phyloP scores from a whole-genome alignment of 2,797 vertebrate species.

The Myiotriccus ornatus region DNA sequence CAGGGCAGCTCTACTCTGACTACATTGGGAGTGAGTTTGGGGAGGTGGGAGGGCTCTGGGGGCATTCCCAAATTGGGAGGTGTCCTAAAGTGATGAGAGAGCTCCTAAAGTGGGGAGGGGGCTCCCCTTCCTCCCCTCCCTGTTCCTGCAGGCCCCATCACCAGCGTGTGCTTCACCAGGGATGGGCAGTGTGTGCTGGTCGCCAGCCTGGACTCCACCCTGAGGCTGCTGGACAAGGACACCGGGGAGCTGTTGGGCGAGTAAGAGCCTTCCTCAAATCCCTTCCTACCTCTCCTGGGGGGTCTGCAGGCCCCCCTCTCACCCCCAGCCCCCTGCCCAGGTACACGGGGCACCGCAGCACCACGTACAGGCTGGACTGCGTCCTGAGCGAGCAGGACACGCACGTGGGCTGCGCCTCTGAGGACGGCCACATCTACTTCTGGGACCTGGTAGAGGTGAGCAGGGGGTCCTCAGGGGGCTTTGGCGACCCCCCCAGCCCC shows the following conservation, averaged over 20 bases:
- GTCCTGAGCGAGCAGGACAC: conserved; percentile 88
- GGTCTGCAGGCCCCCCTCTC: neutral
- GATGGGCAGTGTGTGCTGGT: conserved; percentile 89
- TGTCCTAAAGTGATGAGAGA: too few species aligned
- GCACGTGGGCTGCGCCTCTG: conserved; percentile 89
- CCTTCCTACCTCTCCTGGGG: fast-evolving
- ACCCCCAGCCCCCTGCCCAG: conserved; percentile 37
- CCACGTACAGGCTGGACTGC: conserved; percentile 90
- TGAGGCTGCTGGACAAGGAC: conserved; percentile 92
- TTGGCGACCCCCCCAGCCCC: neutral
- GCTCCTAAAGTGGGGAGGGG: too few species aligned
- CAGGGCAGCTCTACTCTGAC: conserved; percentile 87
- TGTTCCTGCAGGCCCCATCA: conserved; percentile 84
- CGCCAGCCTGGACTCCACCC: conserved; percentile 86
- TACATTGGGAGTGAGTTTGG: conserved; percentile 86
- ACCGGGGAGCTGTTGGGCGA: conserved; percentile 93
- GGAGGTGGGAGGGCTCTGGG: fast-evolving
- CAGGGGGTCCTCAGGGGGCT: fast-evolving
- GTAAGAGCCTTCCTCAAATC: conserved; percentile 64
- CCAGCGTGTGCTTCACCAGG: conserved; percentile 91
- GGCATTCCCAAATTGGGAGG: neutral
- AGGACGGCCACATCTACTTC: conserved; percentile 90
- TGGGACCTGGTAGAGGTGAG: conserved; percentile 81
- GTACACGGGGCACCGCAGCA: conserved; percentile 88
- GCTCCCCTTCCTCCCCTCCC: fast-evolving